phyloP scores from a whole-genome alignment of 2,113 vertebrate species.

The Platycercus adscitus region DNA sequence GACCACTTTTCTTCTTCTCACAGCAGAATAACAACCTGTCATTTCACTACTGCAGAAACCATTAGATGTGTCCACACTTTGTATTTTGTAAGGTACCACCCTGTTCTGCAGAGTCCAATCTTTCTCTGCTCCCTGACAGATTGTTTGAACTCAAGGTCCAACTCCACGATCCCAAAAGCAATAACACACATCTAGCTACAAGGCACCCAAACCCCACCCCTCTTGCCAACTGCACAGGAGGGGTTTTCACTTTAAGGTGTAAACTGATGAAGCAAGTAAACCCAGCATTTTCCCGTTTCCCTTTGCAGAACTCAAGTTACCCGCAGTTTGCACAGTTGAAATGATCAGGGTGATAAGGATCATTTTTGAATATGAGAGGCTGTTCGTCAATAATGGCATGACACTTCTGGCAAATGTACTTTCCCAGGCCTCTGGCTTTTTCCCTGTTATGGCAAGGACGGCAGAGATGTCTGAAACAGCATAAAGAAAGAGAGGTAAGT shows the following conservation, averaged over 20 bases:
- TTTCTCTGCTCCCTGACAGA: neutral
- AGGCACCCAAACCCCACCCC: neutral
- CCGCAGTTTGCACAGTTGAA: slow-evolving; percentile 98
- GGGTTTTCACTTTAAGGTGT: neutral
- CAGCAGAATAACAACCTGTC: neutral
- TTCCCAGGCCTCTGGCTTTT: slow-evolving; percentile 94
- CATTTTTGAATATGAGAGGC: slow-evolving; percentile 96
- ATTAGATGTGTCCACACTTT: fast-evolving
- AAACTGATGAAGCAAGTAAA: neutral
- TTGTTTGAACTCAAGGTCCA: neutral
- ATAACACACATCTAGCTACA: neutral
- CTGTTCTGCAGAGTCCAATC: neutral
- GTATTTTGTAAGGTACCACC: neutral
- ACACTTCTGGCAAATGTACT: slow-evolving; percentile 98
- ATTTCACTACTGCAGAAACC: neutral
- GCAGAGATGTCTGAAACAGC: slow-evolving; percentile 87
- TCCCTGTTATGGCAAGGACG: slow-evolving; percentile 95
- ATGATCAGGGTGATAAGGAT: slow-evolving; percentile 98
- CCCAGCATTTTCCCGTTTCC: neutral
- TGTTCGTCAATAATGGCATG: slow-evolving; percentile 96
- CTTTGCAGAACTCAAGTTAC: slow-evolving; percentile 74
- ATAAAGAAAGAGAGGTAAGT: neutral
- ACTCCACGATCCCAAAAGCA: neutral
- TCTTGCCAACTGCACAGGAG: neutral
- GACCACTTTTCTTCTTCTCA: neutral